phyloP scores from a whole-genome alignment of 2,113 vertebrate species.

The Megaleporinus macrocephalus region DNA sequence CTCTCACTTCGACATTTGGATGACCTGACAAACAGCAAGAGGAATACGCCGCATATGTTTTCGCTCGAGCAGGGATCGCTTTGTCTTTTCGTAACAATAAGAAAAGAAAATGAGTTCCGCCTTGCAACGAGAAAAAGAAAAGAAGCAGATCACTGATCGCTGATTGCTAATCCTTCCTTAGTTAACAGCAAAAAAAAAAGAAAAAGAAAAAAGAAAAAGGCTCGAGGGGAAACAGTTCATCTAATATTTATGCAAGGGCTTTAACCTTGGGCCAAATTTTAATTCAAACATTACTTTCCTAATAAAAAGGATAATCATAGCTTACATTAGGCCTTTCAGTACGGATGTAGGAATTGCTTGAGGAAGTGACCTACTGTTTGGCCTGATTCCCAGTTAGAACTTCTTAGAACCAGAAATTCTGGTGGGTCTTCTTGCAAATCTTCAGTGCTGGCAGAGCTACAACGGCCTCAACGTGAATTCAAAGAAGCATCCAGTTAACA shows the following conservation, averaged over 20 bases:
- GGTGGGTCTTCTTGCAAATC: too few relatives aligned
- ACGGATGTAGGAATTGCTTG: background rate
- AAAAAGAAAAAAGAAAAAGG: too few relatives aligned
- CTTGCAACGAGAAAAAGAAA: background rate
- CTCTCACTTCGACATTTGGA: background rate
- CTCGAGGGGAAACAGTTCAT: background rate
- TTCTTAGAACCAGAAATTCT: too few relatives aligned
- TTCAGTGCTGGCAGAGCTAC: too few relatives aligned
- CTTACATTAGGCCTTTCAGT: background rate
- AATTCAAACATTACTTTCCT: background rate
- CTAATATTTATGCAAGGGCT: conserved; percentile 17
- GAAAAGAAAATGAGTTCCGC: background rate
- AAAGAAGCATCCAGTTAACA: too few relatives aligned
- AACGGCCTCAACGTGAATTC: too few relatives aligned
- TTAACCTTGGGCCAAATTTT: conserved; percentile 10
- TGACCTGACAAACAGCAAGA: conserved; percentile 24
- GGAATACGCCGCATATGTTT: conserved; percentile 11
- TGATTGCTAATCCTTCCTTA: background rate
- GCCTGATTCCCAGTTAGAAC: too few relatives aligned
- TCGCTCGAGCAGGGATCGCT: background rate
- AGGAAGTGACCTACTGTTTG: too few relatives aligned
- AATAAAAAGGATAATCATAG: background rate
- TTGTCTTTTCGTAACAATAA: background rate
- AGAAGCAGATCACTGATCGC: too few relatives aligned
- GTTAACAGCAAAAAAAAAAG: background rate